phyloP scores from a whole-genome alignment of 2,888 invertebrate species.

The Volucella bombylans region DNA sequence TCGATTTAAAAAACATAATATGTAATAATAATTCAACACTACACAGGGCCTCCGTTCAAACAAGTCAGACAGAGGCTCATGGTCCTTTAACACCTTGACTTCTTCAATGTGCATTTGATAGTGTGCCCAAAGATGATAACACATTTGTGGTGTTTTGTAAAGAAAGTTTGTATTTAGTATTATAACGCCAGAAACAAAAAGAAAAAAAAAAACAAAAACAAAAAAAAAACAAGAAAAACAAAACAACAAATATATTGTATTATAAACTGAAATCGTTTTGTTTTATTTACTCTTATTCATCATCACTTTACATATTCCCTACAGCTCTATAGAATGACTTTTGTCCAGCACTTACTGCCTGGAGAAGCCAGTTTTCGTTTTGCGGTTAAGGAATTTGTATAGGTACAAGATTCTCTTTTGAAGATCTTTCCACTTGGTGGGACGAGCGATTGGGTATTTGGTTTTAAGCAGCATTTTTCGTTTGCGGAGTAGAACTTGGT shows the following conservation, averaged over 20 bases:
- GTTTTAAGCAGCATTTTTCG: constrained; percentile 86
- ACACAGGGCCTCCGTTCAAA: neutral
- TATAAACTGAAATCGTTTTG: constrained; percentile 39
- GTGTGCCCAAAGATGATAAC: constrained; percentile 29
- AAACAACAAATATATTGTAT: constrained; percentile 65
- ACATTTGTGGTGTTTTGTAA: constrained; percentile 59
- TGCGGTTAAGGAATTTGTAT: constrained; percentile 90
- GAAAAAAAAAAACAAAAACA: neutral
- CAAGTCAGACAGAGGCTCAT: neutral
- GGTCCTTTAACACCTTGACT: neutral
- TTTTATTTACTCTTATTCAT: constrained; percentile 21
- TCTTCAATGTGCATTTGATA: constrained; percentile 23
- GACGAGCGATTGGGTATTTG: constrained; percentile 85
- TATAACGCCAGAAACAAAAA: constrained; percentile 35
- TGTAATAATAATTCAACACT: constrained; percentile 29
- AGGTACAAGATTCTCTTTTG: constrained; percentile 89
- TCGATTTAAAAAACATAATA: constrained; percentile 22
- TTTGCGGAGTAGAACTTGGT: constrained; percentile 88
- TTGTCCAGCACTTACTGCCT: constrained; percentile 76
- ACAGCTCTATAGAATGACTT: neutral
- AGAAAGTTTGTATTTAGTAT: constrained; percentile 64
- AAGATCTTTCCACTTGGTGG: constrained; percentile 90
- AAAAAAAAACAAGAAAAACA: constrained; percentile 27
- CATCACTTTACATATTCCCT: constrained; percentile 1
- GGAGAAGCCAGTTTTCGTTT: constrained; percentile 87